A percentile compares a stretch with the other conserved stretches of the same genome.
Conservation (phyloP, 1,140 invertebrate species). For the Papilio polyxenes region DNA sequence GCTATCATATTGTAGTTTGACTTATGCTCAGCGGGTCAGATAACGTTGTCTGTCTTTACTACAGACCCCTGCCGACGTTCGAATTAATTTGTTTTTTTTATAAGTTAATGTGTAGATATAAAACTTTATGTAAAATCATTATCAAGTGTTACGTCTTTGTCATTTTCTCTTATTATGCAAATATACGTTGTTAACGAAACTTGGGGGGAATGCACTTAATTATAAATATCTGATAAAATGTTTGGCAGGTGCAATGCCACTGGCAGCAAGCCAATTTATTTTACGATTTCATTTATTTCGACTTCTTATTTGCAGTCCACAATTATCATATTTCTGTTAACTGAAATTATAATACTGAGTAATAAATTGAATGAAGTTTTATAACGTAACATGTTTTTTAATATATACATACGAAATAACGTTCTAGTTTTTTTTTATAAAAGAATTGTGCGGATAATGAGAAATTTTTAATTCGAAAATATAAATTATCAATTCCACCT, state of each 20-base stretch:
- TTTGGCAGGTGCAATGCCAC: slow-evolving; percentile 27
- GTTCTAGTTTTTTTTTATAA: background rate
- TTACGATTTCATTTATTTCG: background rate
- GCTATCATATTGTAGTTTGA: no score
- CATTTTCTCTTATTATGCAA: slow-evolving; percentile 5
- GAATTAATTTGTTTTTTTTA: background rate
- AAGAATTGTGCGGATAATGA: background rate
- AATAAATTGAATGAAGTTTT: background rate
- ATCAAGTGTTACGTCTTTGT: slow-evolving; percentile 12
- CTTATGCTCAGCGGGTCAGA: no score
- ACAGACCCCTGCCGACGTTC: background rate
- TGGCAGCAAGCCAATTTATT: background rate
- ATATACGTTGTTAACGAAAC: slow-evolving; percentile 19
- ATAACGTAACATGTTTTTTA: background rate
- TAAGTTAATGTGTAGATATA: background rate
- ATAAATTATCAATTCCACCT: background rate
- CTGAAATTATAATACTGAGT: background rate
- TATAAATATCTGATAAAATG: slow-evolving; percentile 27
- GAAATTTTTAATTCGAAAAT: background rate
- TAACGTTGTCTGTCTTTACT: no score
- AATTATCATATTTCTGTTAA: slow-evolving; percentile 4
- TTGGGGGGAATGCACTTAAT: slow-evolving; percentile 22
- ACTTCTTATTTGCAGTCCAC: slow-evolving; percentile 10
- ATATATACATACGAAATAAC: background rate
- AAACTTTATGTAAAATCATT: slow-evolving; percentile 10